These are phyloP conservation scores for Eristalis intricaria DNA, from an alignment of 2,888 invertebrate genomes.

Conservation along the genomic window DNA sequence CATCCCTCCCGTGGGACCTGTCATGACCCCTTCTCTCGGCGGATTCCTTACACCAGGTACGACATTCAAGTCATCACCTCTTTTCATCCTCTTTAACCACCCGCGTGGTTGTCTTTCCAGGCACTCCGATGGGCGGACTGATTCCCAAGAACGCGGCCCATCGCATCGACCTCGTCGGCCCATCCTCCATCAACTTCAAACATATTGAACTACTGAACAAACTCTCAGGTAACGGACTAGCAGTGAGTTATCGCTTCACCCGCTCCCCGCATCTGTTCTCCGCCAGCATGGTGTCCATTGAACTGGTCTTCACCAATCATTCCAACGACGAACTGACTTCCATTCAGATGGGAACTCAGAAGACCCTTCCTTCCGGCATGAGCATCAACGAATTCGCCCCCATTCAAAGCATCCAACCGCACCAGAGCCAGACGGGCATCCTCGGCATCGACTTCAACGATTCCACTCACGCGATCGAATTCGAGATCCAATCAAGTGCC, in stretches of 20 bases:
- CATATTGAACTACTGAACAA: slow-evolving; percentile 87
- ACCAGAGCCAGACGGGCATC: slow-evolving; percentile 85
- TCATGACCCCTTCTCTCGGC: slow-evolving; percentile 91
- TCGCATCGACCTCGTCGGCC: slow-evolving; percentile 84
- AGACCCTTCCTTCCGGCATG: slow-evolving; percentile 86
- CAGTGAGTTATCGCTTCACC: slow-evolving; percentile 86
- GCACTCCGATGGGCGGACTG: slow-evolving; percentile 75
- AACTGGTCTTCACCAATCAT: slow-evolving; percentile 90
- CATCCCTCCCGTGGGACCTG: slow-evolving; percentile 85
- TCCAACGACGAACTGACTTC: slow-evolving; percentile 80
- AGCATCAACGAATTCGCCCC: slow-evolving; percentile 88
- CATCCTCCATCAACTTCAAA: slow-evolving; percentile 84
- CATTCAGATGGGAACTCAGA: slow-evolving; percentile 84
- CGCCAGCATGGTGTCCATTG: slow-evolving; percentile 90
- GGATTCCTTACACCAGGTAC: slow-evolving; percentile 87
- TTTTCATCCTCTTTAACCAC: not conserved
- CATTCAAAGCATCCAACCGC: slow-evolving; percentile 85
- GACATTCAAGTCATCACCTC: not conserved
- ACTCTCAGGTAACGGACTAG: slow-evolving; percentile 87
- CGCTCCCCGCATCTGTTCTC: slow-evolving; percentile 92
- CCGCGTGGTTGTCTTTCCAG: slow-evolving; percentile 65
- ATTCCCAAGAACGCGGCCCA: slow-evolving; percentile 75
- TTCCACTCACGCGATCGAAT: slow-evolving; percentile 92
- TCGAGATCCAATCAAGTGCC: slow-evolving; percentile 87
- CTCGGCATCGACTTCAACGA: slow-evolving; percentile 96